These are phyloP conservation scores for Aporophyla nigra DNA, from an alignment of 2,888 invertebrate genomes.

Conservation along the genomic window DNA sequence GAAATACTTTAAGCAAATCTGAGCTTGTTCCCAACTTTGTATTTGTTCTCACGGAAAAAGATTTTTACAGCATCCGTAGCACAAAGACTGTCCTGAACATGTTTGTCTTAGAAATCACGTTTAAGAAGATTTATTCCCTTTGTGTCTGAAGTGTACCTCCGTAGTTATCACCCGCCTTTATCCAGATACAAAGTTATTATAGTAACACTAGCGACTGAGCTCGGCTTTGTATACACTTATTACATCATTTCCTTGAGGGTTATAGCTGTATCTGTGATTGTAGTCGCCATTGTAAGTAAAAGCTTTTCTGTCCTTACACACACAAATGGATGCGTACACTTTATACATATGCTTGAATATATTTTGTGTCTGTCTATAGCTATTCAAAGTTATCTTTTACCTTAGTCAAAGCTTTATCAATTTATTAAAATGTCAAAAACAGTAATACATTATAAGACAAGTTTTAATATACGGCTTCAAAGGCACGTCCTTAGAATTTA, in stretches of 20 bases:
- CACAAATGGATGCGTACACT: background rate
- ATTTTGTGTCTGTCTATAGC: slow-evolving; percentile 1
- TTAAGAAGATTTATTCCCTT: slow-evolving; percentile 51
- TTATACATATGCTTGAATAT: background rate
- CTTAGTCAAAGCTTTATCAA: slow-evolving; percentile 24
- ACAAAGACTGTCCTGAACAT: slow-evolving; percentile 54
- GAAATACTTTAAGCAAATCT: slow-evolving; percentile 21
- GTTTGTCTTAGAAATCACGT: slow-evolving; percentile 53
- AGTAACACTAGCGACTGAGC: slow-evolving; percentile 46
- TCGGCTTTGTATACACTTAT: slow-evolving; percentile 54
- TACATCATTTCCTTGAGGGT: slow-evolving; percentile 45
- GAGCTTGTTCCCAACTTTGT: slow-evolving; percentile 23
- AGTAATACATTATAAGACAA: slow-evolving; percentile 21
- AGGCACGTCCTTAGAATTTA: background rate
- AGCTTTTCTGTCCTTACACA: slow-evolving; percentile 14
- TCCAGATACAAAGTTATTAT: slow-evolving; percentile 47
- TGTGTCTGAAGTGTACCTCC: slow-evolving; percentile 36
- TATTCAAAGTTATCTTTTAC: slow-evolving; percentile 8
- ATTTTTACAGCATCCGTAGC: slow-evolving; percentile 31
- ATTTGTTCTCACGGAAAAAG: slow-evolving; percentile 44
- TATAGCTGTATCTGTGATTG: slow-evolving; percentile 28
- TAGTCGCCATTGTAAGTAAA: slow-evolving; percentile 17
- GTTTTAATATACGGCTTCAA: slow-evolving; percentile 9
- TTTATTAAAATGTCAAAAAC: slow-evolving; percentile 36
- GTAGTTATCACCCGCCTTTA: slow-evolving; percentile 51